Percentiles rank a stretch among this genome's conserved stretches.
phyloP scores from a whole-genome alignment of 2,888 invertebrate species.

The Epirrita christyi region DNA sequence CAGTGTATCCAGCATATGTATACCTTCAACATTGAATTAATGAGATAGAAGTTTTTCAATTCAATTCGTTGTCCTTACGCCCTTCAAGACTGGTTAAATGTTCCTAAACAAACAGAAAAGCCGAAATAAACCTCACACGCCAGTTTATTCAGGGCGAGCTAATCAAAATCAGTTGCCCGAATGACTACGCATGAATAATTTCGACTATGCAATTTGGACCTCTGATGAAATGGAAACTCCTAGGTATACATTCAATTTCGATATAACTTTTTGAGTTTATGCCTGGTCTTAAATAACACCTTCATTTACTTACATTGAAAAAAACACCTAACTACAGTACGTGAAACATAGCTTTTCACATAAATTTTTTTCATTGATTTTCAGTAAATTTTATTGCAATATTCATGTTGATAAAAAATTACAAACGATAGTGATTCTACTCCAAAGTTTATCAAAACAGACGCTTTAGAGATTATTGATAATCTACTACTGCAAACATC shows the following conservation, averaged over 20 bases:
- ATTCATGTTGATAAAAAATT: too few relatives aligned
- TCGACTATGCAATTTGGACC: slow-evolving; percentile 36
- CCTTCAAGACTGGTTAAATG: slow-evolving; percentile 45
- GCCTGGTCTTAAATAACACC: not conserved
- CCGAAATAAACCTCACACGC: slow-evolving; percentile 47
- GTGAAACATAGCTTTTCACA: too few relatives aligned
- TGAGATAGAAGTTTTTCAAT: slow-evolving; percentile 37
- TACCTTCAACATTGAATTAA: slow-evolving; percentile 29
- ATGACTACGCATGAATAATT: slow-evolving; percentile 52
- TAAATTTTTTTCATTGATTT: too few relatives aligned
- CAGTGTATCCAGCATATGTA: too few relatives aligned
- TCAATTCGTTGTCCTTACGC: slow-evolving; percentile 43
- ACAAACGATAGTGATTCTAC: too few relatives aligned
- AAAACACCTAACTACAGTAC: too few relatives aligned
- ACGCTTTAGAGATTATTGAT: too few relatives aligned
- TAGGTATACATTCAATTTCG: slow-evolving; percentile 20
- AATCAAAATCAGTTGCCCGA: slow-evolving; percentile 49
- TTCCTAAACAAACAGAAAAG: slow-evolving; percentile 51
- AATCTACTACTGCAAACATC: too few relatives aligned
- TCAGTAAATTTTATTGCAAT: too few relatives aligned
- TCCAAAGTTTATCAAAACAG: too few relatives aligned
- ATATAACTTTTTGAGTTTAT: slow-evolving; percentile 6
- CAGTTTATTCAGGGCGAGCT: slow-evolving; percentile 47
- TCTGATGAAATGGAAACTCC: slow-evolving; percentile 27
- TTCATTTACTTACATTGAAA: too few relatives aligned